A percentile compares a stretch with the other conserved stretches of the same genome.
Evolutionary conservation across 2,113 vertebrate genomes (phyloP).

Genomic region (Xenus cinereus): DNA sequence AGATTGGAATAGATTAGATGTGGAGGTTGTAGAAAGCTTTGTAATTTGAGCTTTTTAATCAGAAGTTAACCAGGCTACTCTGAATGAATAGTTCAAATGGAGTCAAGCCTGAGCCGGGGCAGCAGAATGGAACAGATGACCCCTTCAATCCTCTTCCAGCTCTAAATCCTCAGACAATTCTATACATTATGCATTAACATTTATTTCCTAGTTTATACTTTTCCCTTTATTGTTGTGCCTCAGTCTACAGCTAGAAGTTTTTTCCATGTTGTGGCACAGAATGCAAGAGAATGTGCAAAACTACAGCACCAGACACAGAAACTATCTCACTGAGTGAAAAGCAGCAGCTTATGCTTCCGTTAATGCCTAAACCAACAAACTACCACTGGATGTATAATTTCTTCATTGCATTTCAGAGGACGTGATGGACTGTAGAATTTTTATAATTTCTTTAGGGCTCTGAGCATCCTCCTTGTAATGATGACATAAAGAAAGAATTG

Average conservation of each 20-base stretch:
- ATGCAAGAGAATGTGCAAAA: background rate
- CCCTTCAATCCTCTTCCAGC: background rate
- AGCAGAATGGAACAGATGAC: background rate
- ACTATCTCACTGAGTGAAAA: background rate
- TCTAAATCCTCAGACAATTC: background rate
- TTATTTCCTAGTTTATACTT: background rate
- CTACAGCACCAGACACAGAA: background rate
- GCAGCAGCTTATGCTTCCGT: background rate
- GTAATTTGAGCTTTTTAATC: background rate
- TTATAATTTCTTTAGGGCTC: background rate
- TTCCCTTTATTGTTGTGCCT: background rate
- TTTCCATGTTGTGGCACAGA: background rate
- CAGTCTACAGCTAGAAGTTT: background rate
- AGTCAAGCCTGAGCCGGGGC: background rate
- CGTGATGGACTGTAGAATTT: background rate
- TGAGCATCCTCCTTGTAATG: background rate
- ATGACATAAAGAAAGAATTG: background rate
- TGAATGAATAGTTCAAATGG: background rate
- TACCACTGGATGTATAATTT: background rate
- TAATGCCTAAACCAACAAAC: background rate
- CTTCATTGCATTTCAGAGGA: background rate
- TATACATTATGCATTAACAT: background rate
- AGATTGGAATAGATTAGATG: background rate
- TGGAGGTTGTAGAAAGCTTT: background rate
- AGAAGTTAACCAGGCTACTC: background rate